Conservation (phyloP, 2,113 vertebrate genomes). For the Leptobrachium leishanense region DNA sequence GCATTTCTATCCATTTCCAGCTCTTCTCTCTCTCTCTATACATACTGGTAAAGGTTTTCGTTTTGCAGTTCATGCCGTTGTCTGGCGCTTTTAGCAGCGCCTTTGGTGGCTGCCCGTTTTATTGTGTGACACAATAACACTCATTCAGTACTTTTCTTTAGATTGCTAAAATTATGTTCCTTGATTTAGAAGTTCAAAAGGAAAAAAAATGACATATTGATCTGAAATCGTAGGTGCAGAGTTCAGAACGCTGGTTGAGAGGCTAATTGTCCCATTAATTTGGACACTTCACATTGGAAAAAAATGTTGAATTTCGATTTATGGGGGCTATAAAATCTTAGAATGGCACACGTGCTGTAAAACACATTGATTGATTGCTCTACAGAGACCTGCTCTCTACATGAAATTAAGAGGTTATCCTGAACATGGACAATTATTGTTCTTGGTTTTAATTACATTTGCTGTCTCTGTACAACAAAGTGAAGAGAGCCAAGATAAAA, state of each 20-base stretch:
- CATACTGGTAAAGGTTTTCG: constrained; percentile 6
- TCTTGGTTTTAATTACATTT: neutral
- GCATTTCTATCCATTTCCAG: constrained; percentile 19
- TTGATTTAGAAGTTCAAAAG: constrained; percentile 34
- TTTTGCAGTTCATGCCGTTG: constrained; percentile 16
- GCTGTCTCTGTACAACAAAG: no score
- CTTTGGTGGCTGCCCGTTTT: constrained; percentile 18
- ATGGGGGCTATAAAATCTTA: constrained; percentile 8
- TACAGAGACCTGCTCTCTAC: constrained; percentile 12
- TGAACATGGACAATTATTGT: neutral
- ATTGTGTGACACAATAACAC: constrained; percentile 38
- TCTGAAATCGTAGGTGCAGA: constrained; percentile 36
- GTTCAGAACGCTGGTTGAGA: constrained; percentile 35
- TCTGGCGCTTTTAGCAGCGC: constrained; percentile 18
- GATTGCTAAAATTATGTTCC: constrained; percentile 44
- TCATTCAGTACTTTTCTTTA: constrained; percentile 31
- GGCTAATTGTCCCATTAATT: constrained; percentile 44
- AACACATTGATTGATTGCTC: constrained; percentile 37
- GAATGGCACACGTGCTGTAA: constrained; percentile 15
- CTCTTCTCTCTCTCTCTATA: constrained; percentile 1
- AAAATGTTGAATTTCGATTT: constrained; percentile 29
- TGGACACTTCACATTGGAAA: constrained; percentile 34
- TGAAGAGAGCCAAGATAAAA: no score
- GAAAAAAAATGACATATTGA: constrained; percentile 40
- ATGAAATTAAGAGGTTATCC: neutral